A percentile compares a stretch with the other conserved stretches of the same genome.
These are phyloP conservation scores for Lithobates sylvaticus DNA, from an alignment of 2,797 vertebrate genomes.

Conservation along the genomic window DNA sequence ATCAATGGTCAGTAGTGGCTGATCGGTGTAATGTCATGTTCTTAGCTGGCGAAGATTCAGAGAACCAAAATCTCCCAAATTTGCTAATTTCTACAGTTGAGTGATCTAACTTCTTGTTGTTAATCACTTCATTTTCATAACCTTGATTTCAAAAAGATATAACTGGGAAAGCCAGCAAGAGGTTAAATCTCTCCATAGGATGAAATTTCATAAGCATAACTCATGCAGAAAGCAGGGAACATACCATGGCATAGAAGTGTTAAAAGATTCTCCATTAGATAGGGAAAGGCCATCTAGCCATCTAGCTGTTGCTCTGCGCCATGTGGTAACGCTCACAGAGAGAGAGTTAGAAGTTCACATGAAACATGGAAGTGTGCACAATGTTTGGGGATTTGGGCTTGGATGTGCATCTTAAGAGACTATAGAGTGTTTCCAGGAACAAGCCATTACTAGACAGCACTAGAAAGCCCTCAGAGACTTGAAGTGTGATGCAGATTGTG, in stretches of 20 bases:
- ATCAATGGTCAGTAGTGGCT: too few relatives aligned
- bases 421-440: conserved; percentile 10
- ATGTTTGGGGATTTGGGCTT: conserved; percentile 13
- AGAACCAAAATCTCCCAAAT: too few relatives aligned
- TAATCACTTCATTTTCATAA: not conserved
- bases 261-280: conserved; percentile 38
- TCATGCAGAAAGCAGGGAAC: not conserved
- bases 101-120: not conserved
- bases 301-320: not conserved
- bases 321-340: conserved; percentile 40
- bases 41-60: too few relatives aligned
- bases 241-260: not conserved
- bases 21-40: too few relatives aligned
- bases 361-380: conserved; percentile 8
- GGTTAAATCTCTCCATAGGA: not conserved
- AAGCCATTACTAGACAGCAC: conserved; percentile 25
- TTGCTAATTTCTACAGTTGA: too few relatives aligned
- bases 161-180: not conserved
- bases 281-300: not conserved
- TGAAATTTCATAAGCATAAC: not conserved
- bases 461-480: conserved; percentile 9
- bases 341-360: conserved; percentile 38
- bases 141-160: too few relatives aligned
- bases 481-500: not conserved
- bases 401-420: not conserved